These are phyloP conservation scores for Melanotaenia nigrans DNA, from an alignment of 2,797 vertebrate species.

Conservation along the genomic window DNA sequence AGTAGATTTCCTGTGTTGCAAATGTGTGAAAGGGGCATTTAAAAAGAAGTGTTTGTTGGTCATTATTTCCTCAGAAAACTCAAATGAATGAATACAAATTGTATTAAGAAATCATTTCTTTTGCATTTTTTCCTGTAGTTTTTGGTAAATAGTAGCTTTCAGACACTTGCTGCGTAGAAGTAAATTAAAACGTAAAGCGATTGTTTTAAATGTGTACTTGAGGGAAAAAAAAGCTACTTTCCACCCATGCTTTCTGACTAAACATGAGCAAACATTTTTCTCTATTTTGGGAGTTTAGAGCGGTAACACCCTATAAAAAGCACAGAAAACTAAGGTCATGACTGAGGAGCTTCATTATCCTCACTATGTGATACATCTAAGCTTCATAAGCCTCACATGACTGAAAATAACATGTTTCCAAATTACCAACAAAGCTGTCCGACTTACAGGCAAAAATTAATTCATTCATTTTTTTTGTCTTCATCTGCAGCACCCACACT, in stretches of 20 bases:
- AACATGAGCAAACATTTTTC: not conserved
- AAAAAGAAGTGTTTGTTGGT: not conserved
- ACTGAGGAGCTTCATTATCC: not conserved
- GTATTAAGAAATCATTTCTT: not conserved
- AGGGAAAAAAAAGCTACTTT: not conserved
- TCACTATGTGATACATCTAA: not conserved
- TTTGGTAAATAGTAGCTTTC: not conserved
- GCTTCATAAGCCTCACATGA: too few species aligned
- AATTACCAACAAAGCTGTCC: not conserved
- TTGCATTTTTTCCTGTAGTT: not conserved
- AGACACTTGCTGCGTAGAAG: not conserved
- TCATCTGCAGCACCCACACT: not conserved
- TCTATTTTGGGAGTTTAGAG: too few species aligned
- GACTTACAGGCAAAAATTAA: not conserved
- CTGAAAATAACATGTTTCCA: constrained; percentile 1
- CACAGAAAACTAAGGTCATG: not conserved
- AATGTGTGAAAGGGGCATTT: not conserved
- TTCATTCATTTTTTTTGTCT: constrained; percentile 4
- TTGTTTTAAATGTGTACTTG: not conserved
- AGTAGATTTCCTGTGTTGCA: not conserved
- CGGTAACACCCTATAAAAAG: not conserved
- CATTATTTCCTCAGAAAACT: not conserved
- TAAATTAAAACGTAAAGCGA: not conserved
- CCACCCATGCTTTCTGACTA: not conserved
- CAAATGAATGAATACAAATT: not conserved